These are phyloP conservation scores for Scophthalmus maximus DNA, from an alignment of 2,113 vertebrate genomes.

Conservation along the genomic window DNA sequence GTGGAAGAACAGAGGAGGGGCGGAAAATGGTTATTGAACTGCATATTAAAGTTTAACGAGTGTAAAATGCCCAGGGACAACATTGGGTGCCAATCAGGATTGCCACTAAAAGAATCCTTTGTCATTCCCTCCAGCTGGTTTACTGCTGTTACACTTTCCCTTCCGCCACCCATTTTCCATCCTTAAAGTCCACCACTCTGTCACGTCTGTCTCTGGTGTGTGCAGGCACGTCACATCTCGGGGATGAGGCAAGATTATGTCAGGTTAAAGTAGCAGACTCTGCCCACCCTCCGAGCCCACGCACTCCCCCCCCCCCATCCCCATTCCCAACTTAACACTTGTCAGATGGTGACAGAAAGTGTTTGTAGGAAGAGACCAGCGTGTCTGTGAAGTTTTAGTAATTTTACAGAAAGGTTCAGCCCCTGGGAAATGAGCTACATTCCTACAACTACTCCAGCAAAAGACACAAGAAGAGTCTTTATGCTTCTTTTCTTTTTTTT, in stretches of 20 bases:
- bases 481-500: not conserved
- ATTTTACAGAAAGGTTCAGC: conserved; percentile 12
- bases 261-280: conserved; percentile 29
- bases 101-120: conserved; percentile 60
- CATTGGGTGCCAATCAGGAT: conserved; percentile 58
- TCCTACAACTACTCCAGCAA: conserved; percentile 11
- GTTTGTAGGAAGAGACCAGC: conserved; percentile 1
- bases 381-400: not conserved
- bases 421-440: conserved; percentile 14
- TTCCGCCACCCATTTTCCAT: conserved; percentile 58
- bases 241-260: conserved; percentile 38
- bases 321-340: conserved; percentile 6
- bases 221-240: conserved; percentile 34
- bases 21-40: conserved; percentile 51
- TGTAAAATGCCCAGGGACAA: conserved; percentile 56
- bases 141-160: conserved; percentile 46
- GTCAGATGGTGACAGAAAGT: conserved; percentile 24
- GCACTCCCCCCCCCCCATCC: not conserved
- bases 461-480: conserved; percentile 21
- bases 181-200: conserved; percentile 25
- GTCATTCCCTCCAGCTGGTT: conserved; percentile 49
- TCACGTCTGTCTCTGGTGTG: conserved; percentile 51
- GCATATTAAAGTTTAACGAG: conserved; percentile 53
- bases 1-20: conserved; percentile 50
- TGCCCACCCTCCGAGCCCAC: conserved; percentile 12